These are phyloP conservation scores for Etia nguti DNA, from an alignment of 2,113 vertebrate genomes.

Conservation along the genomic window DNA sequence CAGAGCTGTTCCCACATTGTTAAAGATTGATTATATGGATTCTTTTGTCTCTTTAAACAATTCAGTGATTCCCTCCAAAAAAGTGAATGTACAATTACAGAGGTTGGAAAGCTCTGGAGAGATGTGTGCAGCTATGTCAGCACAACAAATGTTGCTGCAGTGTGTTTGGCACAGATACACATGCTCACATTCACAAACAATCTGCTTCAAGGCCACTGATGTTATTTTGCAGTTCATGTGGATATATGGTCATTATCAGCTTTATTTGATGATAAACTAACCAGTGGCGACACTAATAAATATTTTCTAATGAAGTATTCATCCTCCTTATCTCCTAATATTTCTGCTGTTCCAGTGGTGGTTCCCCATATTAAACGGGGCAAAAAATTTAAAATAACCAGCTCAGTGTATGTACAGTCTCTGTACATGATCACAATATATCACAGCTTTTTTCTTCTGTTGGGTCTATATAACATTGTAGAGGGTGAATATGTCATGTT, in stretches of 20 bases:
- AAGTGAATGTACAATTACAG: constrained; percentile 38
- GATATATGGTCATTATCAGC: neutral
- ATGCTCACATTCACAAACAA: neutral
- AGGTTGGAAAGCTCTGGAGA: constrained; percentile 1
- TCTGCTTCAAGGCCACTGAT: neutral
- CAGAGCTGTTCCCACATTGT: constrained; percentile 12
- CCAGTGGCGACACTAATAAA: neutral
- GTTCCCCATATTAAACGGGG: neutral
- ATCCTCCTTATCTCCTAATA: neutral
- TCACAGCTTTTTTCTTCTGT: neutral
- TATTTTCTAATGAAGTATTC: neutral
- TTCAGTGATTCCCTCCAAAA: neutral
- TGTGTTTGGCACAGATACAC: neutral
- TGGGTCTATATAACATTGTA: neutral
- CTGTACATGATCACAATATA: neutral
- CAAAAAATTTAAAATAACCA: neutral
- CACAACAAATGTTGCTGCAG: neutral
- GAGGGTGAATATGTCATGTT: too few relatives aligned
- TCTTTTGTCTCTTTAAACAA: constrained; percentile 45
- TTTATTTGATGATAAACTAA: neutral
- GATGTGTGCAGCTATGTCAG: neutral
- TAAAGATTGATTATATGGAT: constrained; percentile 42
- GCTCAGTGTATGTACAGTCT: neutral
- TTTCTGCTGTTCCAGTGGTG: neutral
- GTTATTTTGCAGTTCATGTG: neutral